Base-by-base conservation (phyloP, 2,113 vertebrate genomes). In the Poeciliopsis prolifica region DNA sequence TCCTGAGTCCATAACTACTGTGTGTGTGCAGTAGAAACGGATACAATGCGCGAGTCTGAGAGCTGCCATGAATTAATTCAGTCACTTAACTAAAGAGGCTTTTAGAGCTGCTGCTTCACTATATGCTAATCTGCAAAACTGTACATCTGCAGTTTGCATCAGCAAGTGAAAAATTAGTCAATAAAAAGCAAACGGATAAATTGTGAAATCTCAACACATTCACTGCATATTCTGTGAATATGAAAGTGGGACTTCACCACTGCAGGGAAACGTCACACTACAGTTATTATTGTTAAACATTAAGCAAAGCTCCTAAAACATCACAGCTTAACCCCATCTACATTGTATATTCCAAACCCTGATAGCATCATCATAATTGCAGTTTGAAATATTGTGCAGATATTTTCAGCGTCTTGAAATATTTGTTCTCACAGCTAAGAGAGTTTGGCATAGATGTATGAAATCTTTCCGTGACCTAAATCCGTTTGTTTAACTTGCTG, bases 401-500 rank as follows among this genome's bases (percentile, higher is more conserved):
- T n/a, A 6, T 11, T 58, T n/a, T n/a, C 6, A 24, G 7, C n/a
- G 19, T 68, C 37, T 31, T 67, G 37, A 3, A 77, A 73, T 67
- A 14, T 65, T 75, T 66, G 75, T 44, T 69, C n/a, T 24, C 62
- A 31, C 35, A 31, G 68, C 24, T 1, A 61, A 71, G 54, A 62
- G 67, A 82, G 64, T 37, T 62, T 62, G 61, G 67, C 48, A 62
- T 65, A 37, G 76, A 77, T 70, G 22, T 13, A 35, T 69, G 65
- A 64, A 28, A 71, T 37, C 62, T 61, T 58, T 58, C 24, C 75
- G 70, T 63, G 58, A 70, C 60, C 58, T 70, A 54, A 72, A 80
- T 48, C 8, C 7, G 72, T 58, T 68, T 65, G 12, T 30, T 33
- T 8, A 13, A 58, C 63, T 65, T 72, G 14, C 29, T 26, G 54